Percentiles rank a stretch among this genome's conserved stretches.
Evolutionary conservation across 2,797 vertebrate genomes (phyloP).

Genomic region (Melanotaenia nigrans): DNA sequence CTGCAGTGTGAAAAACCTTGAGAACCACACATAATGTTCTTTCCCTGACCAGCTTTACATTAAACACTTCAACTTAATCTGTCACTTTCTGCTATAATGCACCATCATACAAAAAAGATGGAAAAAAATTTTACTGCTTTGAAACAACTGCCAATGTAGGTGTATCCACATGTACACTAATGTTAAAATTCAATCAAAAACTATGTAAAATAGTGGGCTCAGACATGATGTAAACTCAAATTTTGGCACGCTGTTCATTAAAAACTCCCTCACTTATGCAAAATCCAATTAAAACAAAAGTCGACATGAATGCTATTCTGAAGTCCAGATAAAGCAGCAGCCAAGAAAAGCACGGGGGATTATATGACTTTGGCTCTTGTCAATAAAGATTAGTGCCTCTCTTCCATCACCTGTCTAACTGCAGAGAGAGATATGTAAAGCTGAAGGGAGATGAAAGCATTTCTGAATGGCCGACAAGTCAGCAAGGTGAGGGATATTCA

Average conservation of each 20-base stretch:
- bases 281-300: slow-evolving; percentile 60
- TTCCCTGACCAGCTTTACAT: neutral
- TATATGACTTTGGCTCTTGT: slow-evolving; percentile 57
- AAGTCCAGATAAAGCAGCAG: slow-evolving; percentile 44
- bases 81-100: neutral
- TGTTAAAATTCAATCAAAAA: slow-evolving; percentile 13
- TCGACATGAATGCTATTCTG: slow-evolving; percentile 42
- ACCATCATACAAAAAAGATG: neutral
- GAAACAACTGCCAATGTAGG: neutral
- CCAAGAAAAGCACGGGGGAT: slow-evolving; percentile 55
- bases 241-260: slow-evolving; percentile 24
- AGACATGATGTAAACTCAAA: slow-evolving; percentile 11
- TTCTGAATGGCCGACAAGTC: slow-evolving; percentile 37
- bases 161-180: neutral
- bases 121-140: neutral
- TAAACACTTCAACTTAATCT: neutral
- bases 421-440: slow-evolving; percentile 47
- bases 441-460: slow-evolving; percentile 41
- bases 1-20: neutral
- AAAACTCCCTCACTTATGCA: slow-evolving; percentile 27
- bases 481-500: slow-evolving; percentile 30
- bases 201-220: neutral
- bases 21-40: neutral
- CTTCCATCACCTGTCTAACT: slow-evolving; percentile 56
- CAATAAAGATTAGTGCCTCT: slow-evolving; percentile 64